Base-by-base conservation (phyloP, 92 coral and sea anemone genomes). In the Ricordea florida region DNA sequence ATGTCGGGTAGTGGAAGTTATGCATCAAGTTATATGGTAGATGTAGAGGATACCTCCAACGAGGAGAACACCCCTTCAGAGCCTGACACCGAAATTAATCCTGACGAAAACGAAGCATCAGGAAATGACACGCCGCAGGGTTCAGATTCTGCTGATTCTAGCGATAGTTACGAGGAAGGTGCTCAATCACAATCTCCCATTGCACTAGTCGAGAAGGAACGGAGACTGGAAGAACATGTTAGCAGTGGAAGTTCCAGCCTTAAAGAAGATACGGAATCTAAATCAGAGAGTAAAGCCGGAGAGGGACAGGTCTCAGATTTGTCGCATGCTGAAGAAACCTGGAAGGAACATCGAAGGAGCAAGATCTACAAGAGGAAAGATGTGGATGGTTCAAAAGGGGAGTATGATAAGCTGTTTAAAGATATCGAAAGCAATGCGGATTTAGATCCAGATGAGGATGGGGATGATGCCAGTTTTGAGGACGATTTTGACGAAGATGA, bases 351-450 rank as follows among this genome's bases (percentile, higher is more conserved):
- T 70, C 56, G 31, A n/a, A 70, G 29, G 29, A 53, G 21, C 38
- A 70, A 55, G 42, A 31, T 25, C n/a, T 31, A 29, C 13, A 55
- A 16, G 26, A 25, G 20, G 21, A 40, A 27, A 3, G 46, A 42
- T 5, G 77, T n/a, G n/a, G n/a, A n/a, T n/a, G n/a, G n/a, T n/a
- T n/a, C n/a, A n/a, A n/a, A 70, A 20, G 30, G 65, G n/a, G 55
- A 70, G 24, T 70, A 70, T 25, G 77, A 70, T 14, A 53, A 70
- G 18, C 53, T 70, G 37, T 51, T 70, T n/a, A 38, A 55, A 55
- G 77, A 70, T 55, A 52, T 70, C 41, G 59, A 57, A 42, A 70
- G 48, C 17, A 65, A 55, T 15, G 77, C 63, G 14, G 77, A 70
- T 14, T 30, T 70, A 40, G 64, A 20, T 18, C 76, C 61, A 7